A percentile compares a stretch with the other conserved stretches of the same genome.
phyloP scores from a whole-genome alignment of 2,113 vertebrate species.

The Semicossyphus pulcher region DNA sequence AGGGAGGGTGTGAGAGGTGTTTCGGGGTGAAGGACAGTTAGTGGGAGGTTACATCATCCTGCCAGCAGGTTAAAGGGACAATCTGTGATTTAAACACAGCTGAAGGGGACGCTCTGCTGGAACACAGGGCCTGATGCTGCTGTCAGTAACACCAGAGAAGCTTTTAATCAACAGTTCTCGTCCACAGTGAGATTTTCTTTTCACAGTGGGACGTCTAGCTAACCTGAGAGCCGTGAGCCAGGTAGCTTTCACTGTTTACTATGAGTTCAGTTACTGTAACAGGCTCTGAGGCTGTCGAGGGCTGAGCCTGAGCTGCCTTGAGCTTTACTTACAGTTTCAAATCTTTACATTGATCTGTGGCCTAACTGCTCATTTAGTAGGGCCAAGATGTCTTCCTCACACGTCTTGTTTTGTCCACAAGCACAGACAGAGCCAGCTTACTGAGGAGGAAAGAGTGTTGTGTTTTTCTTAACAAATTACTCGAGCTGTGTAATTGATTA shows the following conservation, averaged over 20 bases:
- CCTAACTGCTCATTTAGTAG: not conserved
- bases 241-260: not conserved
- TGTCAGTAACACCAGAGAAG: too few species aligned
- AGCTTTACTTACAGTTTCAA: not conserved
- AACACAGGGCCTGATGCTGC: not conserved
- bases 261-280: not conserved
- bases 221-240: too few species aligned
- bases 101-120: not conserved
- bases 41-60: not conserved
- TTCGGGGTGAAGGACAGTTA: not conserved
- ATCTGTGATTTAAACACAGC: not conserved
- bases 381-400: too few species aligned
- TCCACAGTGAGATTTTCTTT: not conserved
- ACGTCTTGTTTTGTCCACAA: too few species aligned
- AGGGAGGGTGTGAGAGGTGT: not conserved
- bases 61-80: not conserved
- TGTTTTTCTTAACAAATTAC: too few species aligned
- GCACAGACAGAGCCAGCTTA: too few species aligned
- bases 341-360: not conserved
- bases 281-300: too few species aligned
- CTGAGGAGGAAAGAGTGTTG: too few species aligned
- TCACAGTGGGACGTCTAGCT: too few species aligned
- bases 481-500: too few species aligned
- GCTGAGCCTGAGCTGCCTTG: too few species aligned
- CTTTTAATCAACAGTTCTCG: too few species aligned